Conservation (phyloP, 1,140 invertebrate species). For the Stegodyphus mimosarum region DNA sequence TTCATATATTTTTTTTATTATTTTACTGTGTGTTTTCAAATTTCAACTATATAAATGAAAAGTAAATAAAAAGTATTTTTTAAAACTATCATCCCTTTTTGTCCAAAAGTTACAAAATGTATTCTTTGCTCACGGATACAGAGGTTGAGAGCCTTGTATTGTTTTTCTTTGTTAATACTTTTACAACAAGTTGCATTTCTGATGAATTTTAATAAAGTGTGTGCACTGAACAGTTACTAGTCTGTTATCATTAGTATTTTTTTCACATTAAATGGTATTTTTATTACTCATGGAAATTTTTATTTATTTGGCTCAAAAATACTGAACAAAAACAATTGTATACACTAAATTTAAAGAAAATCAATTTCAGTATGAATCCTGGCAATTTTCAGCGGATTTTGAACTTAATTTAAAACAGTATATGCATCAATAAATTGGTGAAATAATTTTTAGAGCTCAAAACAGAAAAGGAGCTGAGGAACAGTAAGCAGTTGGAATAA, state of each 20-base stretch:
- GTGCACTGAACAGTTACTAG: slow-evolving; percentile 52
- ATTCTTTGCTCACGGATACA: slow-evolving; percentile 59
- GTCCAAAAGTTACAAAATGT: slow-evolving; percentile 41
- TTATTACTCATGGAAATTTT: too few relatives aligned
- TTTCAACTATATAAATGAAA: too few relatives aligned
- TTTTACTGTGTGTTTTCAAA: neutral
- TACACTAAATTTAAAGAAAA: too few relatives aligned
- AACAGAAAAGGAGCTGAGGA: too few relatives aligned
- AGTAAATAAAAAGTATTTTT: slow-evolving; percentile 13
- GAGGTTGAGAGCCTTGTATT: slow-evolving; percentile 54
- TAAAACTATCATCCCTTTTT: slow-evolving; percentile 7
- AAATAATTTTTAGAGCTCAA: too few relatives aligned
- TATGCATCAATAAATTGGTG: too few relatives aligned
- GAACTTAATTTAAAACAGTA: too few relatives aligned
- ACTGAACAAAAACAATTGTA: too few relatives aligned
- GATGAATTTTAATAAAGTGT: slow-evolving; percentile 62
- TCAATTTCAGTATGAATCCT: too few relatives aligned
- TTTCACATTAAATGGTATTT: neutral
- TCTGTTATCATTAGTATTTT: neutral
- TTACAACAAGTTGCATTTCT: slow-evolving; percentile 61
- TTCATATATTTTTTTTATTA: neutral
- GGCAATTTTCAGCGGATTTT: too few relatives aligned
- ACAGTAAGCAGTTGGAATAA: too few relatives aligned
- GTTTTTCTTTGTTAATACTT: slow-evolving; percentile 61
- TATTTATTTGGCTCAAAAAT: too few relatives aligned